phyloP scores from a whole-genome alignment of 1,140 invertebrate genomes.

The Heliconius nattereri region DNA sequence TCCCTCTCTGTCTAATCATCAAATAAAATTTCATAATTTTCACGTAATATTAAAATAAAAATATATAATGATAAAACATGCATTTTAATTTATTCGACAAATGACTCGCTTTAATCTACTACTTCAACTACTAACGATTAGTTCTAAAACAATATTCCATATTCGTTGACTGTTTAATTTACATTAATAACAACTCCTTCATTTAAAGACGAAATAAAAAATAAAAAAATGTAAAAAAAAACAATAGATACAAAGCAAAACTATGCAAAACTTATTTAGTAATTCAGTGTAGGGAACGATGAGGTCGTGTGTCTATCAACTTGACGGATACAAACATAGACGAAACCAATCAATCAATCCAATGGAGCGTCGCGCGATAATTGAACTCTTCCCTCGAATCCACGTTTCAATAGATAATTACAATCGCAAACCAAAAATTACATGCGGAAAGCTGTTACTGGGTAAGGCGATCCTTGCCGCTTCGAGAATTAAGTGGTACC shows the following conservation, averaged over 20 bases:
- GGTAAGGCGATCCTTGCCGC: slow-evolving; percentile 67
- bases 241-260: slow-evolving; percentile 23
- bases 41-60: too few relatives aligned
- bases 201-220: not conserved
- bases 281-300: slow-evolving; percentile 58
- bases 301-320: slow-evolving; percentile 64
- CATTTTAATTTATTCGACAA: not conserved
- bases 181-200: not conserved
- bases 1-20: too few relatives aligned
- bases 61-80: too few relatives aligned
- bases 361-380: slow-evolving; percentile 70
- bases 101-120: not conserved
- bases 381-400: slow-evolving; percentile 73
- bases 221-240: not conserved
- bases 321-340: slow-evolving; percentile 64
- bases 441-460: slow-evolving; percentile 48
- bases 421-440: slow-evolving; percentile 78
- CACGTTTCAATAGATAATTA: slow-evolving; percentile 75
- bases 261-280: slow-evolving; percentile 41
- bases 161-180: not conserved
- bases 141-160: not conserved
- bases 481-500: slow-evolving; percentile 65
- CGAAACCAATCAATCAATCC: slow-evolving; percentile 76
- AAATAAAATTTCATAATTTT: too few relatives aligned
- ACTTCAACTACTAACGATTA: not conserved